These are phyloP conservation scores for Pristionchus maxplancki DNA, from an alignment of 2,888 invertebrate genomes.

Conservation along the genomic window DNA sequence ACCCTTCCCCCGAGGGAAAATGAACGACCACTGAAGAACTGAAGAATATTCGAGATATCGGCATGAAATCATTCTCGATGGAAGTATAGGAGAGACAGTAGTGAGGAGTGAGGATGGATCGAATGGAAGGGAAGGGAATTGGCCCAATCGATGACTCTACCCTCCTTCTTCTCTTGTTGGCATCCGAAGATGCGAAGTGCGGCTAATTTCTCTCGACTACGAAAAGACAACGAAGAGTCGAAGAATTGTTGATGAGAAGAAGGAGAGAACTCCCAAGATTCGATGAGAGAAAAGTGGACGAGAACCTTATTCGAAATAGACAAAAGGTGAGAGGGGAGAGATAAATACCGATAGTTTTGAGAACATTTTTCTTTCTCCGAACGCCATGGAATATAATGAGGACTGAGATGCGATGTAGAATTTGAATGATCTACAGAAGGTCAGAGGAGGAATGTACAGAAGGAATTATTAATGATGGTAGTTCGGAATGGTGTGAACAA, in stretches of 20 bases:
- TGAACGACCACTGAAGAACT: not conserved
- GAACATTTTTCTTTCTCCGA: too few relatives aligned
- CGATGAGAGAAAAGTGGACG: not conserved
- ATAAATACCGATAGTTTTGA: not conserved
- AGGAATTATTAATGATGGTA: not conserved
- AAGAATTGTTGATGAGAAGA: constrained; percentile 35
- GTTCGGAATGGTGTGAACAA: not conserved
- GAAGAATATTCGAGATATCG: not conserved
- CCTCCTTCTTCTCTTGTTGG: not conserved
- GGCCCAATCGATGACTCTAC: constrained; percentile 30
- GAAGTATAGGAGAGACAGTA: not conserved
- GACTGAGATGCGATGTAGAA: too few relatives aligned
- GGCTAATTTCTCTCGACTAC: constrained; percentile 27
- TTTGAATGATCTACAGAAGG: too few relatives aligned
- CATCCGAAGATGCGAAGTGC: constrained; percentile 26
- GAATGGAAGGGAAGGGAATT: not conserved
- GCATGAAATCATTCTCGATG: not conserved
- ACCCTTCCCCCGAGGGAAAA: not conserved
- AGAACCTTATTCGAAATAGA: not conserved
- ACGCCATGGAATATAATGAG: too few relatives aligned
- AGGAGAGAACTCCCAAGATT: constrained; percentile 12
- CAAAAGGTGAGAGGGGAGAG: not conserved
- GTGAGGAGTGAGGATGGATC: not conserved
- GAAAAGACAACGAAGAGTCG: constrained; percentile 21
- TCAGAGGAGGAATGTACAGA: not conserved